Base-by-base conservation (phyloP, 2,113 vertebrate species). In the Lanius ludovicianus region DNA sequence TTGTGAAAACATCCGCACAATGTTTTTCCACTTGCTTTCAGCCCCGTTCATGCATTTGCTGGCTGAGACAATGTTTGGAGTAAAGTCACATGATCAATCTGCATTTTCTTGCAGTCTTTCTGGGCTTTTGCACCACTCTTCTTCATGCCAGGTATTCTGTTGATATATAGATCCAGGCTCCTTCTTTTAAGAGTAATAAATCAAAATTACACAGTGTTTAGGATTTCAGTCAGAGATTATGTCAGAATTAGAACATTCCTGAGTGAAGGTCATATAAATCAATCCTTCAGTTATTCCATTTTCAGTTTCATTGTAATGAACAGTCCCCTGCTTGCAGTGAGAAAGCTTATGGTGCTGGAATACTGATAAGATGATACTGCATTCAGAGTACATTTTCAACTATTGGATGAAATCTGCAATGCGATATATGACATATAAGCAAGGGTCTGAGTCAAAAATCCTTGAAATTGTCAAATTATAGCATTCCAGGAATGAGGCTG, bases 281-380 rank as follows among this genome's bases (percentile, higher is more conserved):
- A 96, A 95, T 92, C 92, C 73, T 92, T 93, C 83, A 56, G 80
- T 92, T 96, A 90, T 91, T 94, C 92, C 92, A 87, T 96, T 96
- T 95, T 90, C 95, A 87, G 92, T 89, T 96, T 94, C 88, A 95
- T 81, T 96, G 92, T 94, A 96, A 94, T 90, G 92, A 97, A 90
- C 95, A 89, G 93, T 93, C 42, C 69, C 37, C 69, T 87, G 88
- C 90, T 96, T 78, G 95, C 90, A 95, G 93, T 68, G 89, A 90
- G 86, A 90, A 88, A 81, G 96, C 95, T 94, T 94, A 96, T 97
- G 96, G 95, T 79, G 83, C 77, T 87, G 12, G 96, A 97, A 97
- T 97, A 96, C 96, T 96, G 96, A 97, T 96, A 90, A 97, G 96
- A 94, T 93, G 96, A 90, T 97, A 91, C 53, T 96, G 90, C 88